Conservation (phyloP, 2,888 invertebrate species). For the Linyphia triangularis region DNA sequence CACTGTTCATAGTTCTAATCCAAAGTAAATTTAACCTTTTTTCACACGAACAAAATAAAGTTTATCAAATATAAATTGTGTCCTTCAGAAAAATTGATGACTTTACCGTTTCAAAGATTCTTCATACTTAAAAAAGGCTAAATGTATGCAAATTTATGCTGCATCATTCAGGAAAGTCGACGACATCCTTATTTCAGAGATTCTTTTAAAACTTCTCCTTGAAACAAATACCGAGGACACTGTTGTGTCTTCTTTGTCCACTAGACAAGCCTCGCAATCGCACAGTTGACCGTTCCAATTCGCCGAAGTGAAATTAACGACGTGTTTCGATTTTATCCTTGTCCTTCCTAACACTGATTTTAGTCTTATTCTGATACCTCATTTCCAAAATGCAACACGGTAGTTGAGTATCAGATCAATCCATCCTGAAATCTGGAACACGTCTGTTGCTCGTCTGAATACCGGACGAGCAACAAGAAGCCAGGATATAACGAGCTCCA, state of each 20-base stretch:
- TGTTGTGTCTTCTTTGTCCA: constrained; percentile 1
- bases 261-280: constrained; percentile 6
- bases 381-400: constrained; percentile 21
- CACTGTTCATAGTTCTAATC: too few relatives aligned
- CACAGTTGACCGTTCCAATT: constrained; percentile 4
- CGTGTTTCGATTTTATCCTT: background rate
- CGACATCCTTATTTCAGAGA: background rate
- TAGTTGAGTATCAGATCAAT: background rate
- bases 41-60: too few relatives aligned
- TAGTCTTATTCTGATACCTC: constrained; percentile 13
- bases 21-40: too few relatives aligned
- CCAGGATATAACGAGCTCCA: constrained; percentile 27
- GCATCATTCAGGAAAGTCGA: too few relatives aligned
- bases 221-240: constrained; percentile 22
- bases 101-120: too few relatives aligned
- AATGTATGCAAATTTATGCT: too few relatives aligned
- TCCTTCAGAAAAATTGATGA: too few relatives aligned
- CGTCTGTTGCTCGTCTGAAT: constrained; percentile 14
- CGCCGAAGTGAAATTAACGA: constrained; percentile 30
- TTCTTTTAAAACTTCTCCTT: background rate
- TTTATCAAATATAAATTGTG: too few relatives aligned
- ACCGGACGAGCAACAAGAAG: constrained; percentile 5
- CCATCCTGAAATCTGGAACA: constrained; percentile 13
- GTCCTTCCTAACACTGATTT: constrained; percentile 24
- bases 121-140: too few relatives aligned